A percentile compares a stretch with the other conserved stretches of the same genome.
Conservation (phyloP, 2,113 vertebrate genomes). For the Monarcha castaneiventris region DNA sequence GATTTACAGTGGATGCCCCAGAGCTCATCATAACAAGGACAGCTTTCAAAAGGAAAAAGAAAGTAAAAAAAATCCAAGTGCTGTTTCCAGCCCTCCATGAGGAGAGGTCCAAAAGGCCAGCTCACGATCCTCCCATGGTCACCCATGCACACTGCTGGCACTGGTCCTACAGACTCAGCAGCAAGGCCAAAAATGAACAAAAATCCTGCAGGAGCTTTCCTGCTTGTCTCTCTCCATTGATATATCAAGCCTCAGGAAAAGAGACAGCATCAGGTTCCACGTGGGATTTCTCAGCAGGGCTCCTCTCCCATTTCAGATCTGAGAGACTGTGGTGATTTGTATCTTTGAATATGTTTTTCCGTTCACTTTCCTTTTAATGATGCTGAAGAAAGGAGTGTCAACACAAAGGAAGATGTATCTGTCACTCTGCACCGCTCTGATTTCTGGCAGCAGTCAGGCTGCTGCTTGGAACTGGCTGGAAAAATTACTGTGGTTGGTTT, state of each 20-base stretch:
- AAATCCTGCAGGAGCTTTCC: background rate
- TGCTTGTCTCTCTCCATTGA: background rate
- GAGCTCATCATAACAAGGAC: background rate
- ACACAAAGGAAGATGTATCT: slow-evolving; percentile 3
- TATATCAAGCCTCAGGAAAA: background rate
- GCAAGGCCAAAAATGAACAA: background rate
- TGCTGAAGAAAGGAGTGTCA: slow-evolving; percentile 29
- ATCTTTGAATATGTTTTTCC: slow-evolving; percentile 13
- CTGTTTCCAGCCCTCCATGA: background rate
- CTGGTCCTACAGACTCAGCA: background rate
- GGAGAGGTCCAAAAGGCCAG: background rate
- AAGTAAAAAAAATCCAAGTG: background rate
- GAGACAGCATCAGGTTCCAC: background rate
- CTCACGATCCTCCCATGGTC: background rate
- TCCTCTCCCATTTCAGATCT: background rate
- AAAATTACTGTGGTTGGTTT: background rate
- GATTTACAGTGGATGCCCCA: background rate
- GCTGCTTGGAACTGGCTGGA: background rate
- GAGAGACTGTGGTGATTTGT: slow-evolving; percentile 13
- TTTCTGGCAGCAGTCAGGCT: background rate
- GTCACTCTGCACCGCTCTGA: background rate
- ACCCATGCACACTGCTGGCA: background rate
- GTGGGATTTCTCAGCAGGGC: slow-evolving; percentile 2
- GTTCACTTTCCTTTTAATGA: slow-evolving; percentile 25
- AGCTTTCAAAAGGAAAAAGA: background rate